These are phyloP conservation scores for Balaeniceps rex DNA, from an alignment of 2,113 vertebrate species.

Conservation along the genomic window DNA sequence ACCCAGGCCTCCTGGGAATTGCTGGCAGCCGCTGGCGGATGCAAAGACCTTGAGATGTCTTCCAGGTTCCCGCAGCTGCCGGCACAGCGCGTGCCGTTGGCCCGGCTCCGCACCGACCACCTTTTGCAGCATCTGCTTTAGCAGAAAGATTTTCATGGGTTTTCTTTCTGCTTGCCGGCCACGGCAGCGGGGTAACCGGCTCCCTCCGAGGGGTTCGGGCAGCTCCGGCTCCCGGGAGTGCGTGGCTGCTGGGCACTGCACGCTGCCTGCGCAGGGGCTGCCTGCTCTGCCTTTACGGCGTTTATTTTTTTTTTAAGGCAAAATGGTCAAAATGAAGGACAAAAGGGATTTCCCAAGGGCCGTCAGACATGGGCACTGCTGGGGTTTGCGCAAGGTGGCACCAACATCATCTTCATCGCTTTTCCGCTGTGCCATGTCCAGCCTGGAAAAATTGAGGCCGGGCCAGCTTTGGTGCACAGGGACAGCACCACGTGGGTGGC, in stretches of 20 bases:
- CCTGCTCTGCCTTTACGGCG: background rate
- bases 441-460: background rate
- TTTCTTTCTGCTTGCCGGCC: rapidly evolving
- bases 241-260: rapidly evolving
- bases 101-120: rapidly evolving
- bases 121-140: background rate
- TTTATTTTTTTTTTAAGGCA: background rate
- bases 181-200: rapidly evolving
- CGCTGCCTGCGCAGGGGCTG: background rate
- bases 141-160: background rate
- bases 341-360: background rate
- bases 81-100: background rate
- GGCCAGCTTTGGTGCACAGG: rapidly evolving
- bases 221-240: rapidly evolving
- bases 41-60: conserved; percentile 49
- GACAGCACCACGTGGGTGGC: background rate
- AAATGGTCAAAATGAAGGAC: background rate
- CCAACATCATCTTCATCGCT: background rate
- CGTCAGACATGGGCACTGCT: rapidly evolving
- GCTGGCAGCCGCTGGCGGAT: background rate
- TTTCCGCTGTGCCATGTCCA: rapidly evolving
- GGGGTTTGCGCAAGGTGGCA: background rate
- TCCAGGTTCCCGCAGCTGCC: background rate
- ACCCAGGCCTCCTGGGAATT: background rate
- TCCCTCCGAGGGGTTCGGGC: rapidly evolving